Evolutionary conservation across 1,140 invertebrate species (phyloP).

Genomic region (Drosophila willistoni): DNA sequence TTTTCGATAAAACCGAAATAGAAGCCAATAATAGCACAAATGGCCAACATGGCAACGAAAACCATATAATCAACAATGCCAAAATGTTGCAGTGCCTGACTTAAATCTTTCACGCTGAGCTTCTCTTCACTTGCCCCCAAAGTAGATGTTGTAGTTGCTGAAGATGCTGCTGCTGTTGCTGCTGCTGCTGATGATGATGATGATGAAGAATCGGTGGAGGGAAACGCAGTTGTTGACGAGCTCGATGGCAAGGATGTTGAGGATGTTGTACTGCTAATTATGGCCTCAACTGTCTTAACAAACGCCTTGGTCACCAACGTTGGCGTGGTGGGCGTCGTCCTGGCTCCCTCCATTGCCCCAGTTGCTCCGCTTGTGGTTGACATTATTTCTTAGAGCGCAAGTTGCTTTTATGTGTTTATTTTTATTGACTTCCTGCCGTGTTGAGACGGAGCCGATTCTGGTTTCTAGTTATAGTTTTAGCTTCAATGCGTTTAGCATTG

Average conservation of each 20-base stretch:
- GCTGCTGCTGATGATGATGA: conserved; percentile 11
- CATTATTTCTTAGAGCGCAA: conserved; percentile 71
- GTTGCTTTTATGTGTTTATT: conserved; percentile 75
- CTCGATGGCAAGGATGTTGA: conserved; percentile 42
- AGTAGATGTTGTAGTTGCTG: conserved; percentile 11
- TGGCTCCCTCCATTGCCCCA: conserved; percentile 17
- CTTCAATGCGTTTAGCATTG: conserved; percentile 63
- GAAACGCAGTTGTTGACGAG: not conserved
- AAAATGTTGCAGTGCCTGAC: conserved; percentile 85
- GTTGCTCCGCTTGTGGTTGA: conserved; percentile 37
- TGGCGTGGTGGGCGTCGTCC: conserved; percentile 14
- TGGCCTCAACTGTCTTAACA: conserved; percentile 64
- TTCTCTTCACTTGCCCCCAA: conserved; percentile 40
- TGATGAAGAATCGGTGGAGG: conserved; percentile 6
- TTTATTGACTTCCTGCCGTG: conserved; percentile 77
- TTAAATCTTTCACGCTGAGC: conserved; percentile 83
- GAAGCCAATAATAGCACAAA: conserved; percentile 88
- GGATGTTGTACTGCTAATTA: conserved; percentile 72
- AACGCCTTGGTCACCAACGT: conserved; percentile 48
- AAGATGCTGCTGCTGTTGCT: conserved; percentile 13
- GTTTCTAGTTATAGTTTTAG: conserved; percentile 27
- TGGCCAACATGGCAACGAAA: conserved; percentile 88
- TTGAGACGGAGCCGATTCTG: conserved; percentile 11
- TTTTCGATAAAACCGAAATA: conserved; percentile 89
- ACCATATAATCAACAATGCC: conserved; percentile 88